Percentiles rank a stretch among this genome's conserved stretches.
Evolutionary conservation across 2,113 vertebrate species (phyloP).

Genomic region (Zapus hudsonius): DNA sequence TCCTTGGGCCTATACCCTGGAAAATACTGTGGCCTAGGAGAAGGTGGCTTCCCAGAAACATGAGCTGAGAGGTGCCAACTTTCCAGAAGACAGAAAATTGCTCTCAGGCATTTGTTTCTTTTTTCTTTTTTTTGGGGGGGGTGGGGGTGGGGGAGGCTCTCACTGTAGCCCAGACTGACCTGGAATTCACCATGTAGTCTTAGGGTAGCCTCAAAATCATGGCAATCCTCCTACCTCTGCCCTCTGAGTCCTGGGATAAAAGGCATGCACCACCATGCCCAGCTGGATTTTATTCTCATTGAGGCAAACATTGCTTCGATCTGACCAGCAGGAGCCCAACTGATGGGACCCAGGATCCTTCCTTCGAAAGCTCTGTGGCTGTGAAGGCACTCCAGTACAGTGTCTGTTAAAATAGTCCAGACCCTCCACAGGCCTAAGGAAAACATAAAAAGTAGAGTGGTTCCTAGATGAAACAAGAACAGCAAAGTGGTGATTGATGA

Average conservation of each 20-base stretch:
- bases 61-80: not conserved
- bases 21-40: not conserved
- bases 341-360: not conserved
- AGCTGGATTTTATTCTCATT: not conserved
- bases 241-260: no score
- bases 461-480: not conserved
- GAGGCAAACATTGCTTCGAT: not conserved
- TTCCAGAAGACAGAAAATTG: not conserved
- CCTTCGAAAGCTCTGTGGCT: not conserved
- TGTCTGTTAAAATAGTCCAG: slow-evolving; percentile 26
- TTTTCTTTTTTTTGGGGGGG: no score
- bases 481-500: not conserved
- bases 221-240: no score
- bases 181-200: no score
- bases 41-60: not conserved
- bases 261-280: not conserved
- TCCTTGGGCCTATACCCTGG: not conserved
- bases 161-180: no score
- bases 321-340: not conserved
- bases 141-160: no score
- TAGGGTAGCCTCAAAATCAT: no score
- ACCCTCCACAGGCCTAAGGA: no score
- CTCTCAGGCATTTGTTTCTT: not conserved
- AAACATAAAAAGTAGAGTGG: not conserved
- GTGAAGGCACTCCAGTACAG: not conserved